Evolutionary conservation across 2,113 vertebrate genomes (phyloP).

Genomic region (Choloepus hoffmanni): DNA sequence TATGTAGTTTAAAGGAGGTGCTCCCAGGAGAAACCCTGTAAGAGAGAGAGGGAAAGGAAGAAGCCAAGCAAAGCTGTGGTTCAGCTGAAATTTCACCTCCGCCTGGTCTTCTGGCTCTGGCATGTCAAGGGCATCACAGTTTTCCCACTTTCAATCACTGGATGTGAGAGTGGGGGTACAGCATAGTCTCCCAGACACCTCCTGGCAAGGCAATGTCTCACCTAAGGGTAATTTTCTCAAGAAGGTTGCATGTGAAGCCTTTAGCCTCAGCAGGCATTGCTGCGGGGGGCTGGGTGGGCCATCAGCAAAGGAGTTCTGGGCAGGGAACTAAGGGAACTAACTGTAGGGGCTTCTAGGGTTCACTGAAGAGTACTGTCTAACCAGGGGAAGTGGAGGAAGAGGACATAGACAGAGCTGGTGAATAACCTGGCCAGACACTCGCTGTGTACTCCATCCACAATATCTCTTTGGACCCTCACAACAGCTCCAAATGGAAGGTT

Average conservation of each 20-base stretch:
- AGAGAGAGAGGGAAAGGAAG: too few relatives aligned
- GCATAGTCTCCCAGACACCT: background rate
- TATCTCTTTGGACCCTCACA: accelerated
- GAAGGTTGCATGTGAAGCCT: accelerated
- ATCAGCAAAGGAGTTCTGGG: background rate
- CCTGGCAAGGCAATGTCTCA: background rate
- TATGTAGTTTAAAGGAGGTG: background rate
- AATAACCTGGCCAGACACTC: accelerated
- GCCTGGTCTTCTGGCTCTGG: background rate
- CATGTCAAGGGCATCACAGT: too few relatives aligned
- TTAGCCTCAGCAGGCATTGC: background rate
- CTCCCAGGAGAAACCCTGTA: background rate
- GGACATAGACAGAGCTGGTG: accelerated
- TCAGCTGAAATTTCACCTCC: too few relatives aligned
- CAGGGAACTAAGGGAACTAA: background rate
- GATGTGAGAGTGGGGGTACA: background rate
- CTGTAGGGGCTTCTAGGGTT: accelerated
- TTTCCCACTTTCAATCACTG: background rate
- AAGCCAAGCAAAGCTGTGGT: background rate
- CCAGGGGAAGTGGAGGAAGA: accelerated
- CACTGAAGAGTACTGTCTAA: accelerated
- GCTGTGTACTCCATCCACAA: accelerated
- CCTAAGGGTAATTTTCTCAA: accelerated
- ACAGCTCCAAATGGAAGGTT: background rate
- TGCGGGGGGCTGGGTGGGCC: accelerated